Conservation (phyloP, 2,797 vertebrate species). For the Benthosema pterotum region DNA sequence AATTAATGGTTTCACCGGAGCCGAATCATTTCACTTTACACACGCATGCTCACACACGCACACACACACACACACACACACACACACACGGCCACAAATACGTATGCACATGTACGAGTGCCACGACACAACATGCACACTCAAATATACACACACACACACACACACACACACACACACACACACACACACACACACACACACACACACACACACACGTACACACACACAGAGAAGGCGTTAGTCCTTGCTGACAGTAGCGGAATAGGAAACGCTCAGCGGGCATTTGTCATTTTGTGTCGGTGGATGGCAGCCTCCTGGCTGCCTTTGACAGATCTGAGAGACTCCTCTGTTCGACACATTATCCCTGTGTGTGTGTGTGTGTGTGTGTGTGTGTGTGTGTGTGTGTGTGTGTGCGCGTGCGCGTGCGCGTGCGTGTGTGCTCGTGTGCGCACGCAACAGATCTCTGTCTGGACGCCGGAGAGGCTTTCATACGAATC, state of each 20-base stretch:
- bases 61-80: slow-evolving; percentile 5
- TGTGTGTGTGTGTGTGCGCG: neutral
- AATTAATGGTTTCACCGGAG: slow-evolving; percentile 46
- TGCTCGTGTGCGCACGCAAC: neutral
- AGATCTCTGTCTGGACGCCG: neutral
- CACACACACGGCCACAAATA: neutral
- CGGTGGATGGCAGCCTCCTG: slow-evolving; percentile 57
- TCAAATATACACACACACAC: slow-evolving; percentile 3
- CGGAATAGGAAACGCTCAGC: slow-evolving; percentile 69
- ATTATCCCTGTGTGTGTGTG: slow-evolving; percentile 55
- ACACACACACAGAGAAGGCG: slow-evolving; percentile 34
- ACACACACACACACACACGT: slow-evolving; percentile 40
- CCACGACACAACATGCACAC: slow-evolving; percentile 19
- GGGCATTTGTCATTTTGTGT: slow-evolving; percentile 72
- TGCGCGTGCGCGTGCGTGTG: neutral
- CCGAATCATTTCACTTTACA: slow-evolving; percentile 35
- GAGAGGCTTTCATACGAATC: neutral
- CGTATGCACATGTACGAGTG: slow-evolving; percentile 14
- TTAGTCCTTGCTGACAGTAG: slow-evolving; percentile 66
- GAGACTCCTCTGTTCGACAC: slow-evolving; percentile 63
- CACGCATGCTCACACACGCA: slow-evolving; percentile 9
- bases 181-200: slow-evolving; percentile 13
- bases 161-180: slow-evolving; percentile 2
- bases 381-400: neutral
- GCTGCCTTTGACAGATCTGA: slow-evolving; percentile 71